Conservation (phyloP, 2,113 vertebrate genomes). For the Gracilinanus agilis region DNA sequence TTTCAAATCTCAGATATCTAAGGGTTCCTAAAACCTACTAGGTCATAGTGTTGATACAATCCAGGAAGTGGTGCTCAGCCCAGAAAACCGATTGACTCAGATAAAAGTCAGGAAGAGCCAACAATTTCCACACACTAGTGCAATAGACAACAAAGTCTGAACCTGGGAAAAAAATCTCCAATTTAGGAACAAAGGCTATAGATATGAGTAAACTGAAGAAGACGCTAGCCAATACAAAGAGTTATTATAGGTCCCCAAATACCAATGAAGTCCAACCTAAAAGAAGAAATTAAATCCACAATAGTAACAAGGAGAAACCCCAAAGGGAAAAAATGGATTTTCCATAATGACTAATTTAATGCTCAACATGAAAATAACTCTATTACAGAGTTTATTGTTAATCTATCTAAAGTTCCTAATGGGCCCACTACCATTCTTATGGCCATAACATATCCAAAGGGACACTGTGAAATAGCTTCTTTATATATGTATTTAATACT, state of each 20-base stretch:
- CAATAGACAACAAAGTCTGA: neutral
- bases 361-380: neutral
- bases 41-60: neutral
- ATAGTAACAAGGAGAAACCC: neutral
- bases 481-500: slow-evolving; percentile 43
- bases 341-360: neutral
- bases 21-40: neutral
- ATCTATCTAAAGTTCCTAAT: neutral
- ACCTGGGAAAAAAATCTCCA: neutral
- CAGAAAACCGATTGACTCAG: neutral
- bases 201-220: neutral
- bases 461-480: slow-evolving; percentile 18
- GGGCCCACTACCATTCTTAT: neutral
- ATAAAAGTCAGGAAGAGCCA: neutral
- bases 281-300: neutral
- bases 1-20: neutral
- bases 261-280: neutral
- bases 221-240: neutral
- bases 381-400: neutral
- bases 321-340: neutral
- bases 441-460: neutral
- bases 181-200: neutral
- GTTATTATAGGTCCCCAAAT: neutral
- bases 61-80: neutral
- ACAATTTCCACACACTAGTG: neutral